Evolutionary conservation across 1,140 invertebrate species (phyloP).

Genomic region (Brachionus angularis): DNA sequence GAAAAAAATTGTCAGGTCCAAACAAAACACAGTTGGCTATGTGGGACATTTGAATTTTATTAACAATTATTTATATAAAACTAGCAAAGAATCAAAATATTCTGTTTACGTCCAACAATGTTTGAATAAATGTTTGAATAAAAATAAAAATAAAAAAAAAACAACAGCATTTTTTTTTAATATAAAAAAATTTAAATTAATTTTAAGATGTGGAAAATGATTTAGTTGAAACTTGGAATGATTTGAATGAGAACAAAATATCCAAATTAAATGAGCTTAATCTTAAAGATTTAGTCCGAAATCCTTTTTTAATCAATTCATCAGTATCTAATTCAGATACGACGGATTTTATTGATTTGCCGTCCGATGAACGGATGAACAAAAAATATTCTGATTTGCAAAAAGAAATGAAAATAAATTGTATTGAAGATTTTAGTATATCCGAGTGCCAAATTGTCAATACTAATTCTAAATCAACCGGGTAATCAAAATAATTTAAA

Average conservation of each 20-base stretch:
- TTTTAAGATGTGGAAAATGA: constrained; percentile 3
- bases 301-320: constrained; percentile 15
- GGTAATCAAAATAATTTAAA: not conserved
- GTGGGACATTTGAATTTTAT: constrained; percentile 35
- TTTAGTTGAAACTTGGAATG: constrained; percentile 6
- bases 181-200: not conserved
- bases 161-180: not conserved
- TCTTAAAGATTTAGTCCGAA: constrained; percentile 26
- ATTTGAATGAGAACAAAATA: constrained; percentile 33
- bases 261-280: constrained; percentile 28
- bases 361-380: constrained; percentile 38
- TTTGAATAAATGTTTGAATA: not conserved
- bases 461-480: not conserved
- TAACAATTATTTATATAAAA: constrained; percentile 12
- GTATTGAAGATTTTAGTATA: constrained; percentile 34
- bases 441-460: constrained; percentile 22
- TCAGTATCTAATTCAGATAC: not conserved
- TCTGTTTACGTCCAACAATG: constrained; percentile 14
- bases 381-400: constrained; percentile 35
- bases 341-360: constrained; percentile 33
- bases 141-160: no score
- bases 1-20: constrained; percentile 16
- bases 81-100: constrained; percentile 7
- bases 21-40: constrained; percentile 27
- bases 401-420: constrained; percentile 43